phyloP scores from a whole-genome alignment of 2,888 invertebrate species.

The Syrista parreyssii region DNA sequence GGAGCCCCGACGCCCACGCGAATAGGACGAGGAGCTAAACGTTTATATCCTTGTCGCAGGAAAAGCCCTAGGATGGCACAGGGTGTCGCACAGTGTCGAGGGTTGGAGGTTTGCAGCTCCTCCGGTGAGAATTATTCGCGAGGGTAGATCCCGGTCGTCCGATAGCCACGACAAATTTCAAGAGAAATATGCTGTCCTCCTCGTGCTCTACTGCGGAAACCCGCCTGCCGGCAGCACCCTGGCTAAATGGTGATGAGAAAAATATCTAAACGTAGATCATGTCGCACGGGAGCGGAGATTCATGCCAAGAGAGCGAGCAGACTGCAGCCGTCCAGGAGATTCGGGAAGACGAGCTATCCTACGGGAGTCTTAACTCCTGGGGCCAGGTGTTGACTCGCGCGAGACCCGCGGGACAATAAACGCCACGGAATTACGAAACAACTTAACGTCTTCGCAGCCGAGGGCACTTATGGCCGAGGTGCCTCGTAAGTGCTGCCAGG shows the following conservation, averaged over 20 bases:
- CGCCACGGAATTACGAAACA: slow-evolving; percentile 40
- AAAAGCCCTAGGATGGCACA: slow-evolving; percentile 39
- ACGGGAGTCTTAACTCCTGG: no score
- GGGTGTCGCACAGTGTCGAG: slow-evolving; percentile 13
- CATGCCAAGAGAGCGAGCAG: no score
- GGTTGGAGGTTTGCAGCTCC: slow-evolving; percentile 67
- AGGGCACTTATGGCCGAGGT: no score
- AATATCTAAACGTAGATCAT: slow-evolving; percentile 64
- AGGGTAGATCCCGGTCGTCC: slow-evolving; percentile 60
- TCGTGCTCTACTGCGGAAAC: slow-evolving; percentile 40
- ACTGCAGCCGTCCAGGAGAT: no score
- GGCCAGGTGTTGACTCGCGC: no score
- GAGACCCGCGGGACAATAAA: no score
- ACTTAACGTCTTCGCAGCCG: slow-evolving; percentile 33
- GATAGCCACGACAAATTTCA: slow-evolving; percentile 64
- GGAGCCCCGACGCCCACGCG: slow-evolving; percentile 41
- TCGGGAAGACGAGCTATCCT: no score
- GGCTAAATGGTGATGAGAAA: slow-evolving; percentile 55
- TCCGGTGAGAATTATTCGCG: slow-evolving; percentile 67
- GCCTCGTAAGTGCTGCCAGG: slow-evolving; percentile 37
- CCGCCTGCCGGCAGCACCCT: not conserved
- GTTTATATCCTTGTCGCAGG: slow-evolving; percentile 44
- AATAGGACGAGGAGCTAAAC: slow-evolving; percentile 36
- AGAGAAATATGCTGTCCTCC: slow-evolving; percentile 59
- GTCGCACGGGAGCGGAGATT: slow-evolving; percentile 41